Base-by-base conservation (phyloP, 1,140 invertebrate genomes). In the Drosophila fuyamai region DNA sequence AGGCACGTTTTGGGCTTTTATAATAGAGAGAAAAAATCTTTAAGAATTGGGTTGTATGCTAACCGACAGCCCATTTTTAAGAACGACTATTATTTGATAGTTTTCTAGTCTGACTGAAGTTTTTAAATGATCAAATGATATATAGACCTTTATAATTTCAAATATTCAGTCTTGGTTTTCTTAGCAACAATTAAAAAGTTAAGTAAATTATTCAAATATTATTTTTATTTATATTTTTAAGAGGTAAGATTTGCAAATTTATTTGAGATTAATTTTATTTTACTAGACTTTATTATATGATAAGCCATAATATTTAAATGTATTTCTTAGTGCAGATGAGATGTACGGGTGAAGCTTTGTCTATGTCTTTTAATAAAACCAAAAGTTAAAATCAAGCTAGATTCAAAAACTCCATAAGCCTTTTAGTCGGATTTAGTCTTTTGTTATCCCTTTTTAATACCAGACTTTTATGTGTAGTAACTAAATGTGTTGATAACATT, bases 371-470 rank as follows among this genome's bases (percentile, higher is more conserved):
- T 14, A 40, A 58, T 23, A 36, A 23, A 5, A 41, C 16, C 9
- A 13, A 40, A 68, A 40, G 40, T 55, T 54, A 35, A 70, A 67
- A 41, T 38, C 59, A 36, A 46, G 50, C 35, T 6, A 56, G 36
- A 27, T 12, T 12, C 32, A 40, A 29, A 16, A 56, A 47, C 16
- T 56, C 40, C 7, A 70, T 68, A 57, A 70, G 16, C 41, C 29
- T n/a, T 57, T 70, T 48, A 71, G 50, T 67, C 50, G 23, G 65
- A n/a, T 41, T 47, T 66, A 70, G 16, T 14, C 51, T 12, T 46
- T 56, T 70, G 63, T 70, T 56, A 70, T 66, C 35, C 65, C 13
- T 23, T 0, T 29, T 27, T 68, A 47, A 47, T 18, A 32, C 16
- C 7, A 8, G n/a, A 12, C 65, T 46, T 53, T 53, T 27, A 51